Conservation (phyloP, 2,797 vertebrate genomes). For the Melanotaenia maccullochi region DNA sequence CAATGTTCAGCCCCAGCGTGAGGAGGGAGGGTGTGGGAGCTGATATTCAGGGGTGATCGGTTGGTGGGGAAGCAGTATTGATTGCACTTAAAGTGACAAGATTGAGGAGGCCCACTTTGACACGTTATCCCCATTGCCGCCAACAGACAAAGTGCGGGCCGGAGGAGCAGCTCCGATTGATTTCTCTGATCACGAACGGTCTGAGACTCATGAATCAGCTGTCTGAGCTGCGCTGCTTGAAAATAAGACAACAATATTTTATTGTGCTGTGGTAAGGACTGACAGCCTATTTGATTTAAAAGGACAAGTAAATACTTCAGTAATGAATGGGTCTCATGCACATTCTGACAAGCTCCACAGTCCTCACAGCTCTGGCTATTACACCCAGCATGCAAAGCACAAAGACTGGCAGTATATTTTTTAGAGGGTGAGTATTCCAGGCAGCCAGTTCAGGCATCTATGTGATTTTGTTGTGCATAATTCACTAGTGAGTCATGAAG, state of each 20-base stretch:
- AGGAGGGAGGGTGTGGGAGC: constrained; percentile 19
- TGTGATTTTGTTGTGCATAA: constrained; percentile 66
- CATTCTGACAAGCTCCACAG: constrained; percentile 47
- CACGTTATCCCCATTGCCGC: constrained; percentile 73
- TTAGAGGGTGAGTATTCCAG: constrained; percentile 39
- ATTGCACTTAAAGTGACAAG: constrained; percentile 81
- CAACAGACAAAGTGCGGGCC: constrained; percentile 57
- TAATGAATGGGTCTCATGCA: constrained; percentile 54
- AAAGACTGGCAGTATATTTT: constrained; percentile 38
- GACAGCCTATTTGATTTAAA: constrained; percentile 59
- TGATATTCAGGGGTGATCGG: constrained; percentile 62
- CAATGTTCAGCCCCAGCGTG: constrained; percentile 66
- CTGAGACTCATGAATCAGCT: constrained; percentile 57
- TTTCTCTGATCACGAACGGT: constrained; percentile 59
- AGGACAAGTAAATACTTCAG: constrained; percentile 54
- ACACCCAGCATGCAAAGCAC: constrained; percentile 31
- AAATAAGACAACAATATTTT: constrained; percentile 63
- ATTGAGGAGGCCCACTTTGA: constrained; percentile 79
- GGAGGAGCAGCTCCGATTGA: constrained; percentile 53
- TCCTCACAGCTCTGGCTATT: constrained; percentile 47
- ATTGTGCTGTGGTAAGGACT: constrained; percentile 28
- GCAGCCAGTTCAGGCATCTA: constrained; percentile 33
- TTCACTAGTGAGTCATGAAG: constrained; percentile 59
- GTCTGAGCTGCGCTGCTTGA: constrained; percentile 17
- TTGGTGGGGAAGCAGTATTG: constrained; percentile 73